Evolutionary conservation across 2,113 vertebrate genomes (phyloP).

Genomic region (Nothobranchius kuhntae): DNA sequence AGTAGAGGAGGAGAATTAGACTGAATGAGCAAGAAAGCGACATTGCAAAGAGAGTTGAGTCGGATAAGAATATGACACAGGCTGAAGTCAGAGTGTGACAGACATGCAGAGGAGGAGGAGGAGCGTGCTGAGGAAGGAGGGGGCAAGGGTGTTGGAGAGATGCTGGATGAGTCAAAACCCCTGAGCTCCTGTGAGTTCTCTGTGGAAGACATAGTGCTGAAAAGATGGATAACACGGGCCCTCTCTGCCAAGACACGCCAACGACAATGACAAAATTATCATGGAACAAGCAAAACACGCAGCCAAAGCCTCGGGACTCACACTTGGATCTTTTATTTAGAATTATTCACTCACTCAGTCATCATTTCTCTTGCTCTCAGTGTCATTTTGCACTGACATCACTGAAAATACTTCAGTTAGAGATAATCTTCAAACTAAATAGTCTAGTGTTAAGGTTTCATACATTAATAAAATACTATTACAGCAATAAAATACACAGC

Average conservation of each 20-base stretch:
- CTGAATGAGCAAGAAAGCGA: constrained; percentile 32
- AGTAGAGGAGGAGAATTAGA: constrained; percentile 5
- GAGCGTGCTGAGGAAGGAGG: constrained; percentile 24
- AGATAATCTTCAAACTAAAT: constrained; percentile 35
- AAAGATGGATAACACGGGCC: constrained; percentile 55
- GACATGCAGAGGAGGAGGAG: constrained; percentile 21
- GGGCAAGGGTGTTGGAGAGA: constrained; percentile 41
- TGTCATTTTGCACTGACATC: constrained; percentile 35
- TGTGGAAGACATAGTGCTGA: constrained; percentile 68
- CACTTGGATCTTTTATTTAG: constrained; percentile 62
- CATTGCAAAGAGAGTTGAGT: constrained; percentile 27
- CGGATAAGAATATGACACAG: constrained; percentile 19
- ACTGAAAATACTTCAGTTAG: constrained; percentile 29
- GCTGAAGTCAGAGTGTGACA: constrained; percentile 28
- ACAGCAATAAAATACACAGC: constrained; percentile 29
- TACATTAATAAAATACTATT: constrained; percentile 52
- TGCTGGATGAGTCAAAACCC: constrained; percentile 68
- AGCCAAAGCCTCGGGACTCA: constrained; percentile 40
- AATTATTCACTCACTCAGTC: constrained; percentile 53
- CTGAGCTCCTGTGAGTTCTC: constrained; percentile 51
- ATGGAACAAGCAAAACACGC: constrained; percentile 55
- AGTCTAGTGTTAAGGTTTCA: constrained; percentile 29
- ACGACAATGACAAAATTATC: constrained; percentile 69
- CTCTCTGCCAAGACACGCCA: constrained; percentile 65
- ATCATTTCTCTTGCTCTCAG: constrained; percentile 34